These are phyloP conservation scores for Lathronympha strigana DNA, from an alignment of 2,888 invertebrate genomes.

Conservation along the genomic window DNA sequence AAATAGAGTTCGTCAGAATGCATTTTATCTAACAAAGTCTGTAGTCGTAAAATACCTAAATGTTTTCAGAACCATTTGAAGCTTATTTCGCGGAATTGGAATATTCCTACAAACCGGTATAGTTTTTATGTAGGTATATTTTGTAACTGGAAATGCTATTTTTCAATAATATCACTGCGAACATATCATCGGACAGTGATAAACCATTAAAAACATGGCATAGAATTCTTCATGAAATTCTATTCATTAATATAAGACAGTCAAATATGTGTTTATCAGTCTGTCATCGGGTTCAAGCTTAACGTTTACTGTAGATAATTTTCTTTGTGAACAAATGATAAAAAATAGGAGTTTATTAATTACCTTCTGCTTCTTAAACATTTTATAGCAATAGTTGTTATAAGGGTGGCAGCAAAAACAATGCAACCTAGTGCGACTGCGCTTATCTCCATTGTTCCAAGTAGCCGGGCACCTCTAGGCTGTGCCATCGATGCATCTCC, in stretches of 20 bases:
- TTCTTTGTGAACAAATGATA: background rate
- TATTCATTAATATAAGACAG: too few species aligned
- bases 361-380: slow-evolving; percentile 87
- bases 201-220: too few species aligned
- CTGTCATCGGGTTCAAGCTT: too few species aligned
- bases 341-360: slow-evolving; percentile 42
- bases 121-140: too few species aligned
- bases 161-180: too few species aligned
- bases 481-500: slow-evolving; percentile 75
- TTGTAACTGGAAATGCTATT: too few species aligned
- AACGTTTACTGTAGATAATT: background rate
- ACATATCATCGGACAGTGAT: too few species aligned
- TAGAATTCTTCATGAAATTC: too few species aligned
- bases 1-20: slow-evolving; percentile 26
- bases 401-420: slow-evolving; percentile 91
- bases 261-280: too few species aligned
- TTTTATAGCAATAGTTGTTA: slow-evolving; percentile 91
- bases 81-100: too few species aligned
- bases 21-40: slow-evolving; percentile 40
- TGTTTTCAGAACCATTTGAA: background rate
- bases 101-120: too few species aligned
- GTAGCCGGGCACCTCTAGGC: slow-evolving; percentile 65
- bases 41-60: slow-evolving; percentile 24
- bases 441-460: slow-evolving; percentile 91
- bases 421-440: slow-evolving; percentile 92